Evolutionary conservation across 2,888 invertebrate genomes (phyloP), one percentile per base, ranked within the genome.

Genomic region (Cantharis lateralis): DNA sequence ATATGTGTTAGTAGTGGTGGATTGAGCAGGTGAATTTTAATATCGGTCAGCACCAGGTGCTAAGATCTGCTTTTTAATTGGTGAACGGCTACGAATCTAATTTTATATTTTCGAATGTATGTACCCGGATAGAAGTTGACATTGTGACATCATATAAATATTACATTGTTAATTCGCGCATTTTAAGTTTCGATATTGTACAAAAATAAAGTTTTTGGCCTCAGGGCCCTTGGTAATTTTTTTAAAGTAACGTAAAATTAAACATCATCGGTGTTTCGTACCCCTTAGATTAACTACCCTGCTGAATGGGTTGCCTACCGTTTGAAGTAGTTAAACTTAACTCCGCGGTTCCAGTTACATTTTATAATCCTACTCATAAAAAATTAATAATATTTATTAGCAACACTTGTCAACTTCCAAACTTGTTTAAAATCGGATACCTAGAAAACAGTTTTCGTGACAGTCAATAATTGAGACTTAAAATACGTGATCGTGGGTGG

Each of bases 11-110:
- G 70, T 76, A 64, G 72, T 72, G 69, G 74, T 77, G 70, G 48
- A 72, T 74, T 77, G 74, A 74, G 77, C 77, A 77, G 77, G 77
- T 77, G 77, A 32, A 70, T 74, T 69, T 77, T 69, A 63, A 77
- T 73, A 72, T 77, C 77, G 74, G 74, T 70, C 74, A 74, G 68
- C 68, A 77, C 71, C 77, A 77, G 77, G 77, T 77, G 77, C 77
- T 62, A 62, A 68, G 28, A 73, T 68, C 69, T 69, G 61, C 73
- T 73, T 73, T 73, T 68, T 28, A 18, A 73, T 73, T 73, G 73
- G 73, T 73, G 62, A 24, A 48, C 32, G 48, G 69, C 26, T 68
- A 73, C 73, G 73, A 73, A 68, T 62, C 63, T 63, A 73, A 73
- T 73, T 73, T 73, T 68, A 69, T 62, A 73, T 66, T 18, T 15